Evolutionary conservation across 2,113 vertebrate genomes (phyloP).

Genomic region (Oreochromis aureus): DNA sequence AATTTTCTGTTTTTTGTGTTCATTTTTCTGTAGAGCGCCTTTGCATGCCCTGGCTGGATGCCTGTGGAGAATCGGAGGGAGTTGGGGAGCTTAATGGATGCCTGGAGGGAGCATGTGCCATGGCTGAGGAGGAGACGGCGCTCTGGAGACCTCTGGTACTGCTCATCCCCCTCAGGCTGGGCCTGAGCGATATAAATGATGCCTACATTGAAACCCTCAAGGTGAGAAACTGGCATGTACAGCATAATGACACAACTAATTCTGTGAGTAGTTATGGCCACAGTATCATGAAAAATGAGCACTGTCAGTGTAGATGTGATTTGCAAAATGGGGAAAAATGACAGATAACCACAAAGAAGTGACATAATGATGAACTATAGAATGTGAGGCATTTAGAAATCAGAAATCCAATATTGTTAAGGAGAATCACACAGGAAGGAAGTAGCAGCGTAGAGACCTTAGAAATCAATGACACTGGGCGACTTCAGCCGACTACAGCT

Average conservation of each 20-base stretch:
- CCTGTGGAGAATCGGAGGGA: slow-evolving; percentile 47
- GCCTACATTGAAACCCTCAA: slow-evolving; percentile 96
- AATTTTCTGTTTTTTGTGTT: background rate
- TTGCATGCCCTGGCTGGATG: slow-evolving; percentile 76
- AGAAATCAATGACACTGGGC: background rate
- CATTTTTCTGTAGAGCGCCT: slow-evolving; percentile 75
- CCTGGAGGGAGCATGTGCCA: slow-evolving; percentile 76
- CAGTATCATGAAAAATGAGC: background rate
- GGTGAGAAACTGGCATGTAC: slow-evolving; percentile 61
- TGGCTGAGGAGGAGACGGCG: slow-evolving; percentile 62
- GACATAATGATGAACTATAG: background rate
- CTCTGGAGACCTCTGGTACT: slow-evolving; percentile 91
- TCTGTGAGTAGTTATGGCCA: background rate
- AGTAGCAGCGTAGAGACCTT: background rate
- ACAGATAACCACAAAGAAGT: background rate
- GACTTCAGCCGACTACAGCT: background rate
- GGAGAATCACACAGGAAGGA: background rate
- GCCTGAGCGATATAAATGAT: slow-evolving; percentile 94
- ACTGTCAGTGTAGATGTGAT: background rate
- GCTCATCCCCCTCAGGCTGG: slow-evolving; percentile 93
- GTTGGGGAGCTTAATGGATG: slow-evolving; percentile 62
- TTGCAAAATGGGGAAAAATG: background rate
- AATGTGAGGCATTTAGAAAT: background rate
- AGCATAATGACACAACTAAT: background rate
- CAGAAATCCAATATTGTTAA: background rate